phyloP scores from a whole-genome alignment of 2,797 vertebrate genomes.

The Ambastaia sidthimunki region DNA sequence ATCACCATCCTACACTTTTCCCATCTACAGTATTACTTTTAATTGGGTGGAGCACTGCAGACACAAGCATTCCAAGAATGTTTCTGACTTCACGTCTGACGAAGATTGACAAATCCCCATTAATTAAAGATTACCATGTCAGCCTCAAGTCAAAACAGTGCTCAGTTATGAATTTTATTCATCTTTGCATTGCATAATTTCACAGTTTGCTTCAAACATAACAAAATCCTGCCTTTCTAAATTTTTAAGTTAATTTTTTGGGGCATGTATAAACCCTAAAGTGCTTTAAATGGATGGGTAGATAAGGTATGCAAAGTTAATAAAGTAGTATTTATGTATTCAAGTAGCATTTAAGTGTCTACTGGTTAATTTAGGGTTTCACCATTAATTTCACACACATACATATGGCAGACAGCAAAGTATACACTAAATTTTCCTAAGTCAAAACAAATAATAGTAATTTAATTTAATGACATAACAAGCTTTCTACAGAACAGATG shows the following conservation, averaged over 20 bases:
- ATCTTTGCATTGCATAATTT: conserved; percentile 9
- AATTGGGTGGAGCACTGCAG: conserved; percentile 22
- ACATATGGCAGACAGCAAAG: too few relatives aligned
- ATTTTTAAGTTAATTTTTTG: conserved; percentile 17
- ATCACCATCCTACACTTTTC: conserved; percentile 27
- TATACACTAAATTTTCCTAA: too few relatives aligned
- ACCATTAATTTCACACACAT: too few relatives aligned
- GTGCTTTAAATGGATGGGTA: neutral
- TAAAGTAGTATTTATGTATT: too few relatives aligned
- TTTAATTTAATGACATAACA: too few relatives aligned
- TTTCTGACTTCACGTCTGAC: neutral
- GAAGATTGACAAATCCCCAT: neutral
- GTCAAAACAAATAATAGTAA: too few relatives aligned
- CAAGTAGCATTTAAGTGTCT: too few relatives aligned
- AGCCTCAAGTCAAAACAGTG: too few relatives aligned
- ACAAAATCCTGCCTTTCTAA: neutral
- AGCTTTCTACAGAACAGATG: too few relatives aligned
- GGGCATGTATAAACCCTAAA: neutral
- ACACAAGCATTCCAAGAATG: conserved; percentile 15
- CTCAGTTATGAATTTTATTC: neutral
- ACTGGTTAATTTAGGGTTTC: too few relatives aligned
- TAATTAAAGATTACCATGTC: conserved; percentile 12
- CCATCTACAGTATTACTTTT: conserved; percentile 17
- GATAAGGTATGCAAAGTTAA: too few relatives aligned
- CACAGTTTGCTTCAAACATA: neutral